Evolutionary conservation across 1,140 invertebrate species (phyloP).

Genomic region (Cydia pomonella): DNA sequence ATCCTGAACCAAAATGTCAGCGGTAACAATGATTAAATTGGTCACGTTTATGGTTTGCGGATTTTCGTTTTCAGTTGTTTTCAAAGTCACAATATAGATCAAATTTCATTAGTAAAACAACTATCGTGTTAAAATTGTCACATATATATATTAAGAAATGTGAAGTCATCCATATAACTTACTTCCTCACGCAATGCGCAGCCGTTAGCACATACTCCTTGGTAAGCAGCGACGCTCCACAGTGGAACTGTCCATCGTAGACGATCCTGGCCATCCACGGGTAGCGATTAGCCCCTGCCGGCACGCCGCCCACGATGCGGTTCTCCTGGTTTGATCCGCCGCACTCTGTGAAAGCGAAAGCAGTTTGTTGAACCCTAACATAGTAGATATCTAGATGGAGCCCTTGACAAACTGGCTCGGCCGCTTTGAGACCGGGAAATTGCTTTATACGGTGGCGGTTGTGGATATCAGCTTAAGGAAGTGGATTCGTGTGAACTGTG

Average conservation of each 20-base stretch:
- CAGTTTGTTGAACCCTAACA: conserved; percentile 46
- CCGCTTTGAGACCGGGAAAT: conserved; percentile 5
- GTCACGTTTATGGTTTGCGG: no score
- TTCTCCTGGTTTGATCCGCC: conserved; percentile 87
- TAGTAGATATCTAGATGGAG: conserved; percentile 6
- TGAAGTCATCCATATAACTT: conserved; percentile 43
- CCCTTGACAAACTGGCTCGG: conserved; percentile 10
- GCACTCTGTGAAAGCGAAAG: conserved; percentile 82
- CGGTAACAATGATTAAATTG: no score
- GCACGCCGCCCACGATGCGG: conserved; percentile 87
- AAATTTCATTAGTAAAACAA: no score
- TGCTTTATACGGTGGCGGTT: conserved; percentile 15
- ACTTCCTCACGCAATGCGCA: conserved; percentile 86
- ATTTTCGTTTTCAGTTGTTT: no score
- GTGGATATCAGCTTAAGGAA: neutral
- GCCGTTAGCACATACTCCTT: conserved; percentile 86
- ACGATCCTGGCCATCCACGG: conserved; percentile 92
- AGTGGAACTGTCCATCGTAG: conserved; percentile 94
- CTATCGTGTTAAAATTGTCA: no score
- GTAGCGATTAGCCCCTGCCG: conserved; percentile 90
- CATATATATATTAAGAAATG: no score
- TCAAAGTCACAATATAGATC: no score
- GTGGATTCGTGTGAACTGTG: neutral
- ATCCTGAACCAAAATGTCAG: no score
- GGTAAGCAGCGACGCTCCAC: conserved; percentile 92